These are phyloP conservation scores for Acrocephalus kingi DNA, from an alignment of 2,113 vertebrate species.

Conservation along the genomic window DNA sequence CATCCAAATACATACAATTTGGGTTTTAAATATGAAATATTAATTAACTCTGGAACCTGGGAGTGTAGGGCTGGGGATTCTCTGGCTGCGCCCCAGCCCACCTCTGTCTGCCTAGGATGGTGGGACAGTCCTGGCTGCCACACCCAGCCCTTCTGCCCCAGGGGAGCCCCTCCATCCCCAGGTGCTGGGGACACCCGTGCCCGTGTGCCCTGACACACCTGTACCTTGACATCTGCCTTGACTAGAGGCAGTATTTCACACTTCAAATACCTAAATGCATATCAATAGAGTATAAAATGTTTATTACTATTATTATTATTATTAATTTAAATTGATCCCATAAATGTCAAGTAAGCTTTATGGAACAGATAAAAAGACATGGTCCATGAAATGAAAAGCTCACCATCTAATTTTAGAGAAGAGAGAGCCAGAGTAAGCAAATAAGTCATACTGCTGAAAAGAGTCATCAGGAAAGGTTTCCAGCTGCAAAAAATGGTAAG, in stretches of 20 bases:
- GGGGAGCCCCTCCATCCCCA: not conserved
- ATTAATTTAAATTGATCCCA: slow-evolving; percentile 30
- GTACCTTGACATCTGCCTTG: not conserved
- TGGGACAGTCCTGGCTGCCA: not conserved
- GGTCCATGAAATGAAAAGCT: slow-evolving; percentile 51
- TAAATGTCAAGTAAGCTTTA: slow-evolving; percentile 47
- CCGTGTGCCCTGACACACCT: not conserved
- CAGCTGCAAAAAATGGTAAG: not conserved
- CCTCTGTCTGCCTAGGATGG: not conserved
- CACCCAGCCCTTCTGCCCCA: rapidly evolving
- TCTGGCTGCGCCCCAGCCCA: rapidly evolving
- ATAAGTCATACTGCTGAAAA: not conserved
- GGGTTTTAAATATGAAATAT: not conserved
- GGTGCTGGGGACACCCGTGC: rapidly evolving
- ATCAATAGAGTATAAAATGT: not conserved
- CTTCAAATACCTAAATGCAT: not conserved
- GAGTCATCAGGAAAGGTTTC: not conserved
- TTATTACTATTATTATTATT: slow-evolving; percentile 44
- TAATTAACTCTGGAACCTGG: not conserved
- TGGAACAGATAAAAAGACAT: slow-evolving; percentile 46
- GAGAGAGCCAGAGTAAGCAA: not conserved
- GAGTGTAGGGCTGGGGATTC: not conserved
- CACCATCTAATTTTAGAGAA: slow-evolving; percentile 15
- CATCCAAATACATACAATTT: not conserved
- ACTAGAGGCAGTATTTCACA: not conserved